Evolutionary conservation across 2,113 vertebrate genomes (phyloP), one percentile per base, ranked within the genome.

Genomic region (Synodontis membranacea): DNA sequence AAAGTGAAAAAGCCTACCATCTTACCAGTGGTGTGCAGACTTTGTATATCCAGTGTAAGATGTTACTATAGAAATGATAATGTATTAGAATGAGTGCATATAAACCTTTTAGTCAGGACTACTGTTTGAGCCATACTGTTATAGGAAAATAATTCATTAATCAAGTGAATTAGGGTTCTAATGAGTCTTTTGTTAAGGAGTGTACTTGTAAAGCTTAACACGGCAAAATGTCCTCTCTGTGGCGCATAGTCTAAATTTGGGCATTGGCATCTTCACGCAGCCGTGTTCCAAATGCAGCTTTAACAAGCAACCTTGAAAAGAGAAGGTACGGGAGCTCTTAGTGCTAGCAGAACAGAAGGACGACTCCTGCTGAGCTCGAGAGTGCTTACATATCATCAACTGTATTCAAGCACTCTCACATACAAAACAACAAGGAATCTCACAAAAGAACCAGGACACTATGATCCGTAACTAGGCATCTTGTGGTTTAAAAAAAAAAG

Each of bases 311-410:
- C 76, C 64, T 54, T 80, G 83, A 80, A 28, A 66, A 54, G 48
- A 60, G 80, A 52, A 46, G 42, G 48, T 31, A 48, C 66, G 39
- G 46, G 37, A 79, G 46, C 66, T 37, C 76, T 68, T 56, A 11
- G 56, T 48, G 68, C 23, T 42, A 64, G 80, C 52, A 15, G 80
- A 86, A 86, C 84, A 84, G 84, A 87, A 85, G 66, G 88, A 76
- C 25, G 15, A 52, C 74, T 83, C 88, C 83, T 86, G 78, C 87
- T 88, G 86, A 84, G 87, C 52, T 75, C 23, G 21, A 64, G 37
- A 74, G 66, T 28, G 79, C 23, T 76, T 23, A 70, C 25, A 70
- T 64, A 84, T 84, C 37, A 66, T 46, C 42, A 23, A 8, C 39
- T 62, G 75, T 62, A 84, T 23, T 70, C 34, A 88, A 48, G 15